Percentiles rank a stretch among this genome's conserved stretches.
Evolutionary conservation across 2,113 vertebrate species (phyloP).

Genomic region (Sigmodon hispidus): DNA sequence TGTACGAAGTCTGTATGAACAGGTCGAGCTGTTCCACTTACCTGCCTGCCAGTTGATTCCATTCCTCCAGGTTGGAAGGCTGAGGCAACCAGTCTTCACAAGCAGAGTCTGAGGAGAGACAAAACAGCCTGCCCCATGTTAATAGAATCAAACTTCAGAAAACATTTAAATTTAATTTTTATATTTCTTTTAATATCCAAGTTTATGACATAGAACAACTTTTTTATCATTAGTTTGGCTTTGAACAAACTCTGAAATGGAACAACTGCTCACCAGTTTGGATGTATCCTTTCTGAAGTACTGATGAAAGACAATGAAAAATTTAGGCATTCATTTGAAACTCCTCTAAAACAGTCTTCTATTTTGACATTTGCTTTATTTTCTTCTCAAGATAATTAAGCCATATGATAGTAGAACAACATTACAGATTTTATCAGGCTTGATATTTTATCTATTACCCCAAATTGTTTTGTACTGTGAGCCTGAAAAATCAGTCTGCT

Average conservation of each 20-base stretch:
- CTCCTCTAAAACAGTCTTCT: slow-evolving; percentile 23
- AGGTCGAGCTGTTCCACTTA: background rate
- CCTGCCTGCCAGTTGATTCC: background rate
- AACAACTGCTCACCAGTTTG: background rate
- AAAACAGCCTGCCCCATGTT: slow-evolving; percentile 4
- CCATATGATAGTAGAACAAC: background rate
- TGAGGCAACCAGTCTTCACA: slow-evolving; percentile 12
- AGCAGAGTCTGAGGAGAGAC: background rate
- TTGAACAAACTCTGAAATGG: slow-evolving; percentile 33
- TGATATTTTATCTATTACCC: slow-evolving; percentile 26
- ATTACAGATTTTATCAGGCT: background rate
- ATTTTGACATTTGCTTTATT: slow-evolving; percentile 26
- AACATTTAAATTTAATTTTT: background rate
- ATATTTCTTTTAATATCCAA: background rate
- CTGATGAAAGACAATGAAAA: background rate
- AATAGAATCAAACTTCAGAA: slow-evolving; percentile 21
- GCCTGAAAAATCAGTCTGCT: background rate
- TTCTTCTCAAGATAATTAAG: background rate
- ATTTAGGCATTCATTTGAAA: background rate
- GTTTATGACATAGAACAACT: background rate
- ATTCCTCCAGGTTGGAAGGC: slow-evolving; percentile 4
- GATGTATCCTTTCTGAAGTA: background rate
- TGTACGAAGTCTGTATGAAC: background rate
- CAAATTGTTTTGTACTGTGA: background rate
- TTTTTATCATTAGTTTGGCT: slow-evolving; percentile 31